Conservation (phyloP, 1,140 invertebrate species). For the Drosophila quadrilineata region DNA sequence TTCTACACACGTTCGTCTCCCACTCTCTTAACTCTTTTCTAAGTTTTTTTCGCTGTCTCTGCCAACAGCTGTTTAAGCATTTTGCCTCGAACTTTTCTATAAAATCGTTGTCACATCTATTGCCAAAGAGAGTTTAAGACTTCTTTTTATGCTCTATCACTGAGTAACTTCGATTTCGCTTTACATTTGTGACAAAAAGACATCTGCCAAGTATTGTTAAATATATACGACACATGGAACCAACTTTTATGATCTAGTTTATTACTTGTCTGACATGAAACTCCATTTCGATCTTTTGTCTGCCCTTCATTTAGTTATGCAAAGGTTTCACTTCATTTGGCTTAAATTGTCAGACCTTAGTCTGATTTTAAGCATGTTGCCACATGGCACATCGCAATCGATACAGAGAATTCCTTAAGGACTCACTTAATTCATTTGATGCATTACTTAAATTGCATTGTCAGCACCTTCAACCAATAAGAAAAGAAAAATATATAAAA, state of each 20-base stretch:
- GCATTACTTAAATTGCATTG: slow-evolving; percentile 67
- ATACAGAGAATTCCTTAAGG: not conserved
- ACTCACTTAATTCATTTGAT: slow-evolving; percentile 62
- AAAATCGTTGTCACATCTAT: slow-evolving; percentile 51
- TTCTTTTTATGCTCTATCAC: not conserved
- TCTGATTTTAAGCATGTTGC: not conserved
- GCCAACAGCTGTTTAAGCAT: slow-evolving; percentile 26
- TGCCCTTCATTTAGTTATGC: slow-evolving; percentile 55
- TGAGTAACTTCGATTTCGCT: not conserved
- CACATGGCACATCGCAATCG: not conserved
- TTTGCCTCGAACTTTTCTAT: slow-evolving; percentile 34
- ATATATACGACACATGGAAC: too few species aligned
- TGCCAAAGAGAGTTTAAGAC: slow-evolving; percentile 26
- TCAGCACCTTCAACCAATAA: slow-evolving; percentile 32
- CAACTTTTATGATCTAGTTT: too few species aligned
- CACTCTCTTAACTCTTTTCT: not conserved
- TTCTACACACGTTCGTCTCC: not conserved
- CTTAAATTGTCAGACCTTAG: slow-evolving; percentile 45
- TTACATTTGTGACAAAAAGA: not conserved
- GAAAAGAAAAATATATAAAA: too few species aligned
- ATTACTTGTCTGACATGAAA: too few species aligned
- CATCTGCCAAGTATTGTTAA: not conserved
- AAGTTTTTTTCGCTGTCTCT: not conserved
- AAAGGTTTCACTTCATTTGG: slow-evolving; percentile 59
- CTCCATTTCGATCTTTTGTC: slow-evolving; percentile 51